Evolutionary conservation across 2,888 invertebrate genomes (phyloP), one percentile per base, ranked within the genome.

Genomic region (Coleophora flavipennella): DNA sequence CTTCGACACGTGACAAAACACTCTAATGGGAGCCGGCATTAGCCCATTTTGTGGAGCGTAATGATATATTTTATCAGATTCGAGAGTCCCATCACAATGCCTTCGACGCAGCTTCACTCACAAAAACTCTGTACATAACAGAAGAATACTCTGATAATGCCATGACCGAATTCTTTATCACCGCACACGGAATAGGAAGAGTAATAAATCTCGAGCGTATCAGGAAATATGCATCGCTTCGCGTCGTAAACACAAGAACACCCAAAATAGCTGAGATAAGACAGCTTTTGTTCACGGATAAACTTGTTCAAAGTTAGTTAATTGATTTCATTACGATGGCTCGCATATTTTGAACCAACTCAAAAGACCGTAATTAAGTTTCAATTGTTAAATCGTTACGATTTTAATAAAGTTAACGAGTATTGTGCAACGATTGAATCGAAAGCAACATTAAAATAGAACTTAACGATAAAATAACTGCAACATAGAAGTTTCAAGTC

Each of bases 1-100:
- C 77, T 66, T 62, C 59, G 55, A 60, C 64, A 78, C 79, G 80
- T 79, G 75, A 79, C 77, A 74, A 66, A 68, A 61, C 70, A 68
- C 57, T 55, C 57, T 80, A 79, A 80, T 77, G 68, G 63, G 63
- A 58, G 61, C 64, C 63, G 66, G 69, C 75, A 76, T 79, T 79
- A 80, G 68, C 74, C 79, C 70, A 77, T 79, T 73, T 59, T 55
- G 58, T 60, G 55, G 44, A 50, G 49, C 43, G 38, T 47, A 44
- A 54, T 54, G 50, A 54, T 54, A 45, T 43, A 51, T 51, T 61
- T 73, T 79, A 79, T 79, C 79, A 59, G 64, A 71, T 67, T 48
- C 47, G 51, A 38, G 39, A 25, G 27, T 39, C 60, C 65, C 62
- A 63, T 58, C 59, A 63, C 63, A 63, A 64, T 65, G 62, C 57